phyloP scores from a whole-genome alignment of 2,888 invertebrate genomes.

The Ephialtes manifestator region DNA sequence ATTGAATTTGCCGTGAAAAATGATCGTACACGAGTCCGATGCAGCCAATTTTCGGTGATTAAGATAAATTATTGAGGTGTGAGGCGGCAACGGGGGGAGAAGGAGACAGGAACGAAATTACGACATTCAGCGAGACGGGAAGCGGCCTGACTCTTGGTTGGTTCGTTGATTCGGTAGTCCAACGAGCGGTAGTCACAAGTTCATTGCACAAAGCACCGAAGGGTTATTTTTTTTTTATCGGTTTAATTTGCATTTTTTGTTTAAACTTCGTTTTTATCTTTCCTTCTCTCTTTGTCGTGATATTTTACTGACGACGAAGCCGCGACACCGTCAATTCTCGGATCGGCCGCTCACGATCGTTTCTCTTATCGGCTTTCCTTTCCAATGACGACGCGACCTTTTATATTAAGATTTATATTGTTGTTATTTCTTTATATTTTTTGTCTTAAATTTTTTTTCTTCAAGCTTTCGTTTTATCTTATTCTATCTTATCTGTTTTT shows the following conservation, averaged over 20 bases:
- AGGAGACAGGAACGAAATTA: slow-evolving; percentile 31
- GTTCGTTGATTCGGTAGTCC: slow-evolving; percentile 31
- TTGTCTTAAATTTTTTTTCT: slow-evolving; percentile 23
- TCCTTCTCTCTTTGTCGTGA: slow-evolving; percentile 12
- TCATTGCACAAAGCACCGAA: slow-evolving; percentile 50
- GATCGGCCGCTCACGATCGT: slow-evolving; percentile 34
- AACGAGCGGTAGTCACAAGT: slow-evolving; percentile 39
- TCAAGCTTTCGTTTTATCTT: slow-evolving; percentile 33
- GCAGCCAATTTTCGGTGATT: slow-evolving; percentile 22
- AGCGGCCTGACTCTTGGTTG: slow-evolving; percentile 37
- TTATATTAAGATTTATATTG: slow-evolving; percentile 38
- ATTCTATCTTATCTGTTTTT: slow-evolving; percentile 33
- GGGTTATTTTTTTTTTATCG: slow-evolving; percentile 11
- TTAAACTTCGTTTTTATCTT: not conserved
- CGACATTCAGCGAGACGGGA: slow-evolving; percentile 25
- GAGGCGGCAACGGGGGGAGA: not conserved
- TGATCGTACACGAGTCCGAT: slow-evolving; percentile 16
- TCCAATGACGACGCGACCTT: slow-evolving; percentile 40
- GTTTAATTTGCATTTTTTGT: slow-evolving; percentile 29
- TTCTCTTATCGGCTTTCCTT: slow-evolving; percentile 22
- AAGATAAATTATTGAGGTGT: slow-evolving; percentile 5
- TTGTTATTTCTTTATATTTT: slow-evolving; percentile 1
- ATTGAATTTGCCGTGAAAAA: slow-evolving; percentile 29
- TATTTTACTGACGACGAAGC: slow-evolving; percentile 14
- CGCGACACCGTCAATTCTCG: not conserved